Evolutionary conservation across 2,888 invertebrate genomes (phyloP), one percentile per base, ranked within the genome.

Genomic region (Cephalotes varians): DNA sequence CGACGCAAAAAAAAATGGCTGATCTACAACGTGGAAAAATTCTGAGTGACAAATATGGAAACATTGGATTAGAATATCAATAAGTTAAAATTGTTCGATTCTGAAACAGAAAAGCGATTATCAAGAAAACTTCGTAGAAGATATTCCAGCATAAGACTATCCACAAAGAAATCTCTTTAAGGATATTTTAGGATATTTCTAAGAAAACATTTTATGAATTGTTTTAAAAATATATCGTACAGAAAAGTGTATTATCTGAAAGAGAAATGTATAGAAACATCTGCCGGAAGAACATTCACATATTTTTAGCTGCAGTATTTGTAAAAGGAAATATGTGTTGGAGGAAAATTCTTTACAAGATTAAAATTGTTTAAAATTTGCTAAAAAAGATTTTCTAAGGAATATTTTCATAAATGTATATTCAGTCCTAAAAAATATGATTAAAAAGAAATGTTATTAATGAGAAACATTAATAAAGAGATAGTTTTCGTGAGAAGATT

Each of bases 71-170:
- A 7, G 31, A n/a, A 40, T 65, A 40, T 56, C 31, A 31, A 44
- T 65, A 10, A 44, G 18, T 18, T 4, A 21, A 47, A 15, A 47
- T 67, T 44, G 56, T 31, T 69, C 69, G 77, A 56, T 69, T 79
- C 21, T 5, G 40, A 34, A 2, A 58, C 21, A 34, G 10, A 47
- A 74, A 67, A 69, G 25, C 18, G 44, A 69, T 25, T 21, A 21
- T 56, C 34, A 34, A 58, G 21, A 6, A 67, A 31, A 56, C 31
- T 21, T 44, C 1, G 37, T 40, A 15, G 21, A 1, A 21, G 10
- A 21, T n/a, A 49, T 49, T 49, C 15, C 2, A n/a, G n/a, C 9
- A 7, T 0, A n/a, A n/a, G n/a, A n/a, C n/a, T n/a, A n/a, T n/a
- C n/a, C n/a, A n/a, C n/a, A n/a, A n/a, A n/a, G n/a, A n/a, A n/a